Percentiles rank a stretch among this genome's conserved stretches.
phyloP scores from a whole-genome alignment of 92 coral and sea anemone genomes.

The Palythoa grandiflora region DNA sequence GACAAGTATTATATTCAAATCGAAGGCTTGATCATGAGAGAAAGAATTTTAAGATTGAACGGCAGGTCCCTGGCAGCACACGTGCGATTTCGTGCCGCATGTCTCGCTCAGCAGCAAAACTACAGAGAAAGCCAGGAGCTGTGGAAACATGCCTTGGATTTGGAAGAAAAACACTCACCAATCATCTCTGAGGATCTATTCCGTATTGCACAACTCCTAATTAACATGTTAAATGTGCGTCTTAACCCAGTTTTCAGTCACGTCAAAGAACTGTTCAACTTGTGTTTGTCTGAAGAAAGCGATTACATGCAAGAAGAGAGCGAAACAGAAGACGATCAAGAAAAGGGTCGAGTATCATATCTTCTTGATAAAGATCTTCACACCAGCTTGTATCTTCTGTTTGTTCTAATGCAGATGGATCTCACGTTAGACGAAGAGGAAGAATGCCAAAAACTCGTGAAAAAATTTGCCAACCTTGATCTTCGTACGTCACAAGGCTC shows the following conservation, averaged over 20 bases:
- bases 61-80: slow-evolving; percentile 63
- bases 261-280: slow-evolving; percentile 61
- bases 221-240: slow-evolving; percentile 55
- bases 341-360: slow-evolving; percentile 19
- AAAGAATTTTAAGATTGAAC: slow-evolving; percentile 59
- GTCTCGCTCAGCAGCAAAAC: slow-evolving; percentile 57
- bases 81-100: slow-evolving; percentile 67
- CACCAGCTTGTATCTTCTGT: slow-evolving; percentile 43
- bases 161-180: slow-evolving; percentile 65
- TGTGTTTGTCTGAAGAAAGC: slow-evolving; percentile 63
- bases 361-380: slow-evolving; percentile 60
- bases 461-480: slow-evolving; percentile 61
- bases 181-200: slow-evolving; percentile 59
- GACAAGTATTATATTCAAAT: slow-evolving; percentile 55
- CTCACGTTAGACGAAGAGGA: slow-evolving; percentile 61
- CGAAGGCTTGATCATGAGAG: slow-evolving; percentile 74
- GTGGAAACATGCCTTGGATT: slow-evolving; percentile 71
- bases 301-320: slow-evolving; percentile 22
- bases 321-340: slow-evolving; percentile 24
- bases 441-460: slow-evolving; percentile 58
- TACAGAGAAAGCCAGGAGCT: slow-evolving; percentile 64
- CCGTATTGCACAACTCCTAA: slow-evolving; percentile 65
- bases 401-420: slow-evolving; percentile 59
- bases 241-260: slow-evolving; percentile 58
- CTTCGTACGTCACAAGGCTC: slow-evolving; percentile 39